Percentiles rank a stretch among this genome's conserved stretches.
These are phyloP conservation scores for Pampus argenteus DNA, from an alignment of 2,797 vertebrate genomes.

Conservation along the genomic window DNA sequence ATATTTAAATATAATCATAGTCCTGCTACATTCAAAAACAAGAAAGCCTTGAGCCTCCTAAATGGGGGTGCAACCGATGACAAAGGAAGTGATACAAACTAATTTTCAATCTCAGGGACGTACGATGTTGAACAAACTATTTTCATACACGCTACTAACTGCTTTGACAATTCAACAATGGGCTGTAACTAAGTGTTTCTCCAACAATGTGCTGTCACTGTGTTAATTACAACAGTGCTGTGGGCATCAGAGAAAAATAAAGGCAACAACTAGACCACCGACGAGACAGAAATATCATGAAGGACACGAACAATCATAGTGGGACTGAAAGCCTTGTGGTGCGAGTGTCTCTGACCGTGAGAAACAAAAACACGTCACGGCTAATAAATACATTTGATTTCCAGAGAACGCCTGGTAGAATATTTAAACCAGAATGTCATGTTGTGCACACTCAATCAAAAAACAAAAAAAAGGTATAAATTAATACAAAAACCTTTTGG, in stretches of 20 bases:
- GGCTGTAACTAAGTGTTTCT: constrained; percentile 16
- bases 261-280: constrained; percentile 1
- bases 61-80: background rate
- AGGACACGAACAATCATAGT: background rate
- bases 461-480: too few species aligned
- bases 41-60: background rate
- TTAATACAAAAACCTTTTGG: too few species aligned
- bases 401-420: too few species aligned
- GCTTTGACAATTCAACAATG: constrained; percentile 7
- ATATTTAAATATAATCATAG: background rate
- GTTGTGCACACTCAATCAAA: too few species aligned
- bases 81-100: background rate
- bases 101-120: constrained; percentile 9
- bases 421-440: too few species aligned
- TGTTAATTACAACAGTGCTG: constrained; percentile 20
- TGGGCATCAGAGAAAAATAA: constrained; percentile 20
- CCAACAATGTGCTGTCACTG: constrained; percentile 22
- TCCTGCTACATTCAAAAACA: background rate
- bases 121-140: background rate
- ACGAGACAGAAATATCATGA: background rate
- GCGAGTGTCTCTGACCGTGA: background rate
- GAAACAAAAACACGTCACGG: background rate
- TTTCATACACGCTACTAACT: constrained; percentile 12
- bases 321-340: constrained; percentile 1
- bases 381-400: background rate